Conservation (phyloP, 2,797 vertebrate species). For the Gymnothorax javanicus region DNA sequence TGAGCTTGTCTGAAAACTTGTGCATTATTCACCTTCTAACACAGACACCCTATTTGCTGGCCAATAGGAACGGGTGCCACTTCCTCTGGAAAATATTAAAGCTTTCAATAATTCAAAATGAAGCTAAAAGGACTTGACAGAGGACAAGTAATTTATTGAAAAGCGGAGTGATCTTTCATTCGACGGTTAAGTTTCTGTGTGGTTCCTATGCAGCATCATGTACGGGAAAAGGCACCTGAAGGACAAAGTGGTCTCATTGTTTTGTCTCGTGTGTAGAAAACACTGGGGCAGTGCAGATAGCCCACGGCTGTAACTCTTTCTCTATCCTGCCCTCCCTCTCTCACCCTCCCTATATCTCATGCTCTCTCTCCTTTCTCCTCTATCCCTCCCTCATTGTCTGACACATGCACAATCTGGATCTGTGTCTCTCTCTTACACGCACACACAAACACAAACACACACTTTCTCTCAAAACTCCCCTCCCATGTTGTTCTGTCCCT, state of each 20-base stretch:
- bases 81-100: background rate
- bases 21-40: background rate
- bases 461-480: too few relatives aligned
- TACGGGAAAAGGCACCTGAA: background rate
- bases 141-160: slow-evolving; percentile 44
- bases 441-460: too few relatives aligned
- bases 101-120: slow-evolving; percentile 1
- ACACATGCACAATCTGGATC: background rate
- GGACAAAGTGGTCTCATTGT: background rate
- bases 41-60: background rate
- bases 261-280: background rate
- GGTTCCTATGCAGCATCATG: background rate
- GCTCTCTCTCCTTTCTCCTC: background rate
- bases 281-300: background rate
- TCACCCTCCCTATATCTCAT: background rate
- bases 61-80: background rate
- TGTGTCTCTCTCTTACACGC: too few relatives aligned
- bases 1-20: slow-evolving; percentile 62
- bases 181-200: background rate
- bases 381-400: slow-evolving; percentile 9
- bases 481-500: too few relatives aligned
- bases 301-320: background rate
- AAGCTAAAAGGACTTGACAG: slow-evolving; percentile 41
- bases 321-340: background rate
- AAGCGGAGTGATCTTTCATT: background rate